These are phyloP conservation scores for Anagyrus pseudococci DNA, from an alignment of 2,888 invertebrate species.

Conservation along the genomic window DNA sequence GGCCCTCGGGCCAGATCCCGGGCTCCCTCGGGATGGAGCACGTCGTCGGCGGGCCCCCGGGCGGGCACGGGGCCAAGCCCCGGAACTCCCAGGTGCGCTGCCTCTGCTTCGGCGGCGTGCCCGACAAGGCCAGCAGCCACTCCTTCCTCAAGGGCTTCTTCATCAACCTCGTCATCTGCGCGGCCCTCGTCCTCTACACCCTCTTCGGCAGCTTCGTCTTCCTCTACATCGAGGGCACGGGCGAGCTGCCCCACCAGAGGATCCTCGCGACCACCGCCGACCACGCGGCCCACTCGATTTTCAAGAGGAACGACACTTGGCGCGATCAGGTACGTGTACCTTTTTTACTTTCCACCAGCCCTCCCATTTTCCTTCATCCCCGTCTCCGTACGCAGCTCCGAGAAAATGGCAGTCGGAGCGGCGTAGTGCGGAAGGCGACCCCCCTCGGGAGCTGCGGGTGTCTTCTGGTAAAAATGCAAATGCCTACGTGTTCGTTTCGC, in stretches of 20 bases:
- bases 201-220: conserved; percentile 81
- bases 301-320: conserved; percentile 57
- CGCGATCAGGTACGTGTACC: conserved; percentile 55
- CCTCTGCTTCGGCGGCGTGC: conserved; percentile 58
- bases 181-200: conserved; percentile 82
- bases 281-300: conserved; percentile 39
- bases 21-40: conserved; percentile 1
- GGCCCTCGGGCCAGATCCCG: neutral
- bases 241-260: conserved; percentile 66
- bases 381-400: neutral
- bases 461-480: no score
- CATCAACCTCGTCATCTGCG: conserved; percentile 84
- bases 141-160: conserved; percentile 76
- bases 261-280: conserved; percentile 66
- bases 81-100: conserved; percentile 46
- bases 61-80: neutral
- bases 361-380: conserved; percentile 44
- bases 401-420: neutral
- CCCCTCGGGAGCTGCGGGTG: neutral
- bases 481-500: conserved; percentile 25
- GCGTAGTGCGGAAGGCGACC: no score
- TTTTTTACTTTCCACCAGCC: conserved; percentile 41
- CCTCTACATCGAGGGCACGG: conserved; percentile 79
- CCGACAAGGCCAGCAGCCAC: conserved; percentile 59
- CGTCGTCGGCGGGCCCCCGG: neutral